Evolutionary conservation across 2,888 invertebrate genomes (phyloP).

Genomic region (Flabesymbios commensalis): DNA sequence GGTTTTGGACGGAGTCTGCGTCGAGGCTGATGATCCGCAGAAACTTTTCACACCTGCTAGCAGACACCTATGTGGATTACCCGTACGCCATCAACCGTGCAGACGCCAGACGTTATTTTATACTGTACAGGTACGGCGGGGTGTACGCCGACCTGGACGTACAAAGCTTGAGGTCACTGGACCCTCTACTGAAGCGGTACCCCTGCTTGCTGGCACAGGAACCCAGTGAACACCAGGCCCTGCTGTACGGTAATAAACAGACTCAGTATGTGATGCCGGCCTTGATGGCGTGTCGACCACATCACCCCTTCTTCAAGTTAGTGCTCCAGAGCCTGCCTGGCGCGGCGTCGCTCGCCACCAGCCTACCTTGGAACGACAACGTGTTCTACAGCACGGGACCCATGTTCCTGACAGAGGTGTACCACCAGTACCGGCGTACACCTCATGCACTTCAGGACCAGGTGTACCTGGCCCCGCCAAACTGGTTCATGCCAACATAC

Average conservation of each 20-base stretch:
- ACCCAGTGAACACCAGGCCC: not conserved
- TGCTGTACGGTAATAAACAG: not conserved
- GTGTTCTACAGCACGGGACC: slow-evolving; percentile 5
- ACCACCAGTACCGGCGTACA: not conserved
- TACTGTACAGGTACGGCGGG: slow-evolving; percentile 9
- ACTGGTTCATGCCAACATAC: slow-evolving; percentile 4
- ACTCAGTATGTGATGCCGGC: not conserved
- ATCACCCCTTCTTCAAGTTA: slow-evolving; percentile 9
- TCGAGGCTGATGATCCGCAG: not conserved
- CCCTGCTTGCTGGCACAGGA: slow-evolving; percentile 2
- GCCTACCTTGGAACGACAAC: not conserved
- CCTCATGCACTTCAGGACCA: not conserved
- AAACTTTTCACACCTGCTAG: not conserved
- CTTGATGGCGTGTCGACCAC: slow-evolving; percentile 7
- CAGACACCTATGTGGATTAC: not conserved
- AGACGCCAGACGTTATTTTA: not conserved
- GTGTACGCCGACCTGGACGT: slow-evolving; percentile 12
- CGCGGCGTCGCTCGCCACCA: not conserved
- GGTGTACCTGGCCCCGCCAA: slow-evolving; percentile 4
- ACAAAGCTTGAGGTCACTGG: not conserved
- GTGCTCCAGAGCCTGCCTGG: not conserved
- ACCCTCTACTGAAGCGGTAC: not conserved
- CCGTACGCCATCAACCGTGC: slow-evolving; percentile 3
- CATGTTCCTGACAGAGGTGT: not conserved
- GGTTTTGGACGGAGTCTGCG: slow-evolving; percentile 4